These are phyloP conservation scores for Melipona quadrifasciata DNA, from an alignment of 1,140 invertebrate species.

Conservation along the genomic window DNA sequence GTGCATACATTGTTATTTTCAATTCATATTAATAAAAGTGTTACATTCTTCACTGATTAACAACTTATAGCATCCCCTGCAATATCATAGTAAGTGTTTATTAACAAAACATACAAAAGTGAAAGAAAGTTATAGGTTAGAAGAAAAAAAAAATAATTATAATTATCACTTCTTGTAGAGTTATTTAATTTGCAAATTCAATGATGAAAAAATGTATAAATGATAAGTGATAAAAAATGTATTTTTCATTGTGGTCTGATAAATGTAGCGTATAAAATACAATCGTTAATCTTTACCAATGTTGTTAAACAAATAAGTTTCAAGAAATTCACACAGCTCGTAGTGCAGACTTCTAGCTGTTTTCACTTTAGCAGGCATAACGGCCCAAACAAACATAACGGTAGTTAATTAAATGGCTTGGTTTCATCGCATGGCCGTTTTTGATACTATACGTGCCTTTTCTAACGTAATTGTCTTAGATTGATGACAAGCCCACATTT, in stretches of 20 bases:
- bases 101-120: too few relatives aligned
- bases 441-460: conserved; percentile 36
- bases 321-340: conserved; percentile 32
- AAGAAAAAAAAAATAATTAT: too few relatives aligned
- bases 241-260: not conserved
- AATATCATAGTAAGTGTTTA: too few relatives aligned
- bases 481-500: not conserved
- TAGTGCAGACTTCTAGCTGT: conserved; percentile 59
- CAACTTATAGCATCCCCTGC: too few relatives aligned
- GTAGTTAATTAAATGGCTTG: conserved; percentile 76
- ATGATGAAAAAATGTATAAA: not conserved
- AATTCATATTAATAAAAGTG: too few relatives aligned
- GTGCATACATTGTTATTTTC: too few relatives aligned
- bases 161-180: too few relatives aligned
- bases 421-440: conserved; percentile 40
- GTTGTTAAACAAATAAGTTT: not conserved
- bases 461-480: conserved; percentile 49
- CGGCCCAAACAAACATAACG: conserved; percentile 81
- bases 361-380: conserved; percentile 80
- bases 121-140: too few relatives aligned
- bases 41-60: too few relatives aligned
- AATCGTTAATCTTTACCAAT: not conserved
- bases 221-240: too few relatives aligned
- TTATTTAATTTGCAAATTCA: not conserved
- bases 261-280: conserved; percentile 38